phyloP scores from a whole-genome alignment of 23 tunicate species.

The Phallusia fumigata region DNA sequence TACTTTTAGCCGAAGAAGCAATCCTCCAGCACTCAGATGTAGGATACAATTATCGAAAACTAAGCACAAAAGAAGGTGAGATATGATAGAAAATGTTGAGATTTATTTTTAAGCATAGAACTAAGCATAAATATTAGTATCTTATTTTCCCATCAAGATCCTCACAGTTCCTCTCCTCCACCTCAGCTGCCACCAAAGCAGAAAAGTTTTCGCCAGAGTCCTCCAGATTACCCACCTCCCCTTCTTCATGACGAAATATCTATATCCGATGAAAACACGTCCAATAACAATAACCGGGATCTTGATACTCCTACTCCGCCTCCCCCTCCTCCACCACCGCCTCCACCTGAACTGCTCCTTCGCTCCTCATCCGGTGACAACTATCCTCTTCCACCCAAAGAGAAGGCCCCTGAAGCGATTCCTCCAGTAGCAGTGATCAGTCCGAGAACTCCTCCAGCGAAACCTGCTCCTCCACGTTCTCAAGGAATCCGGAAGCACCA shows the following conservation, averaged over 20 bases:
- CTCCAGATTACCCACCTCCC: neutral
- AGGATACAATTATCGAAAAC: too few relatives aligned
- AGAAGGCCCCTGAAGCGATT: neutral
- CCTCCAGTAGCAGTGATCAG: neutral
- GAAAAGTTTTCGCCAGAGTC: neutral
- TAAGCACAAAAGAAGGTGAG: too few relatives aligned
- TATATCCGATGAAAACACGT: neutral
- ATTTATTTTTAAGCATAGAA: too few relatives aligned
- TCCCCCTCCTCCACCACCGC: conserved; percentile 7
- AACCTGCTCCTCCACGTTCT: conserved; percentile 6
- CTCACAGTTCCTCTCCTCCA: neutral
- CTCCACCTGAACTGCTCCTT: neutral
- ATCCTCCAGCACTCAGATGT: too few relatives aligned
- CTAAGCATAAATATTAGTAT: too few relatives aligned
- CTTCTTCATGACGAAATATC: neutral
- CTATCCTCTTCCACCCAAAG: conserved; percentile 1
- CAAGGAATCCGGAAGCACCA: conserved; percentile 19
- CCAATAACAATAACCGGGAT: conserved; percentile 6
- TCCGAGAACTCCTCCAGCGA: conserved; percentile 12
- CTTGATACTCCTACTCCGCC: neutral
- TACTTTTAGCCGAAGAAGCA: too few relatives aligned
- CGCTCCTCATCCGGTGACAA: neutral
- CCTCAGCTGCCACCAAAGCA: neutral
- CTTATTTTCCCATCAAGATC: neutral
- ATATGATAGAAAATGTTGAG: too few relatives aligned